These are phyloP conservation scores for Micromys minutus DNA, from an alignment of 2,113 vertebrate species.

Conservation along the genomic window DNA sequence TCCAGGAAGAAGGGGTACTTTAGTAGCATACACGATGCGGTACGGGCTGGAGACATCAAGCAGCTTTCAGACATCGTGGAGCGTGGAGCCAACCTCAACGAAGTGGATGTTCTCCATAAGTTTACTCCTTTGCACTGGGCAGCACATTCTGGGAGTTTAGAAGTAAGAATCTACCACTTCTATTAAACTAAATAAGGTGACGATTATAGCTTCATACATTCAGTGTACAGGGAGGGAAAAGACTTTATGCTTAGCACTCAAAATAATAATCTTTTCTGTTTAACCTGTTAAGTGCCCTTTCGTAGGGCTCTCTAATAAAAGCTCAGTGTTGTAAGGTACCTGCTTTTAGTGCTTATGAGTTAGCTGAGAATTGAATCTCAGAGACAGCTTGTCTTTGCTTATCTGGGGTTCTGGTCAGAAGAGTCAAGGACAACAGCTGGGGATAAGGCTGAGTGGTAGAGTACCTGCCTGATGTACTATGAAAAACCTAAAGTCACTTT, in stretches of 20 bases:
- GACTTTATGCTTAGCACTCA: not conserved
- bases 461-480: not conserved
- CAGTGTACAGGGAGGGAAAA: not conserved
- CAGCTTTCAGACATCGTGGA: constrained; percentile 83
- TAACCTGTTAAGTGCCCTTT: not conserved
- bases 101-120: constrained; percentile 85
- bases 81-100: constrained; percentile 83
- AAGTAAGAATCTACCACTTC: constrained; percentile 83
- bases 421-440: not conserved
- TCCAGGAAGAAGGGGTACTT: constrained; percentile 76
- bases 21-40: constrained; percentile 83
- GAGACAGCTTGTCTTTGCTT: not conserved
- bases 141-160: constrained; percentile 89
- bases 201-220: constrained; percentile 16
- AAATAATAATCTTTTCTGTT: constrained; percentile 60
- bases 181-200: constrained; percentile 34
- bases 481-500: not conserved
- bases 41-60: constrained; percentile 85
- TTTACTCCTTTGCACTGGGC: constrained; percentile 89
- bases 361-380: not conserved
- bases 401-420: constrained; percentile 11
- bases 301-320: constrained; percentile 34
- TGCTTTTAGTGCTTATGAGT: not conserved
- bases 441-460: not conserved
- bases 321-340: constrained; percentile 26